Conservation (phyloP, 2,888 invertebrate genomes). For the Andrena dorsata region DNA sequence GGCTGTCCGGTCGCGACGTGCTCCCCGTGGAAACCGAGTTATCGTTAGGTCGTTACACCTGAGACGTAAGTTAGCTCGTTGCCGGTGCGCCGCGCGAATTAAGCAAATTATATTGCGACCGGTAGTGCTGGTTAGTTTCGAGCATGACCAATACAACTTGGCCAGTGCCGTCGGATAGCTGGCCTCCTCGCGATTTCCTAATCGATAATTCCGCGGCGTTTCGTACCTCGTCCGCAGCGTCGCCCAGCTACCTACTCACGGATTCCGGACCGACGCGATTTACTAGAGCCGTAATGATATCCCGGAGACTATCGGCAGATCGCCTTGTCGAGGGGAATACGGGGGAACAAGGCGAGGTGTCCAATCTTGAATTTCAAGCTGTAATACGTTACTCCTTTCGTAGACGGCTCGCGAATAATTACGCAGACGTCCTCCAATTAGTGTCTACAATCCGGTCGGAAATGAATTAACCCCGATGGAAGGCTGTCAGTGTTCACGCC, state of each 20-base stretch:
- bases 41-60: conserved; percentile 72
- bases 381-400: background rate
- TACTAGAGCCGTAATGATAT: background rate
- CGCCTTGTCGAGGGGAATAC: too few relatives aligned
- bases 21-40: conserved; percentile 67
- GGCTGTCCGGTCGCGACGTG: conserved; percentile 67
- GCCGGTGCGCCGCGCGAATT: conserved; percentile 63
- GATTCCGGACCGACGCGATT: background rate
- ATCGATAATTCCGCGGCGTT: conserved; percentile 40
- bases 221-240: background rate
- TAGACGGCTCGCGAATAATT: background rate
- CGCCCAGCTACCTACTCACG: background rate
- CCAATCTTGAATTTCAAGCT: background rate
- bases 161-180: conserved; percentile 1
- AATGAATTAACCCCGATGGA: conserved; percentile 12
- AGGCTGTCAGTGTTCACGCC: background rate
- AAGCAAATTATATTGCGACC: conserved; percentile 68
- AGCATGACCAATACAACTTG: conserved; percentile 31
- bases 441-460: conserved; percentile 5
- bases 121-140: conserved; percentile 43
- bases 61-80: conserved; percentile 72
- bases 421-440: background rate
- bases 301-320: background rate
- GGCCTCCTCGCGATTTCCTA: conserved; percentile 32
- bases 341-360: background rate